Evolutionary conservation across 2,888 invertebrate genomes (phyloP), one percentile per base, ranked within the genome.

Genomic region (Amorpha juglandis): DNA sequence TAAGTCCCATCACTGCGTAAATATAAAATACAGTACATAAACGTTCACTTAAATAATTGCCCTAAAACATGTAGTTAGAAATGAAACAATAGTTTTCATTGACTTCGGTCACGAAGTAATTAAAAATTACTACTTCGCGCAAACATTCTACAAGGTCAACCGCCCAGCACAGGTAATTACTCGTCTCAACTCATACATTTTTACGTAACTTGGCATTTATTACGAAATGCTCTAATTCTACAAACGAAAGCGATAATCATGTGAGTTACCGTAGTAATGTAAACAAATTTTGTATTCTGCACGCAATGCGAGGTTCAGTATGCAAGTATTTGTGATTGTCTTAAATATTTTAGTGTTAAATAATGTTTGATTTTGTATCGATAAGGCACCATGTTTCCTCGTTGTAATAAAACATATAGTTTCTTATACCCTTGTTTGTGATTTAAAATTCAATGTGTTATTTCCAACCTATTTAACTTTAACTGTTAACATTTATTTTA

Each of bases 251-350:
- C 58, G 58, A 42, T 58, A 58, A 19, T 16, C 38, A 55, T 7
- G 42, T 12, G 58, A 58, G 58, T 58, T 58, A 12, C 16, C 19
- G 38, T 58, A 12, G 42, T 58, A 58, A 58, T 27, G 27, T 27
- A 27, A 27, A 27, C 4, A 27, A 27, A 1, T 27, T 27, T 27
- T 27, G 27, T 27, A 27, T 27, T 27, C 27, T 27, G 27, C 27
- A 27, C 27, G 27, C 27, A 27, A 27, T 27, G 14, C 47, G 16
- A 21, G 52, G 4, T 42, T 47, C 45, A 35, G 47, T 55, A 48
- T 55, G 45, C 35, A 38, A 42, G 55, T 12, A 63, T 66, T 63
- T 66, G 66, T 3, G 45, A 66, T 63, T 66, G n/a, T n/a, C n/a
- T n/a, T 21, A 55, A 63, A 55, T 63, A 16, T 53, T 53, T 63